phyloP scores from a whole-genome alignment of 1,140 invertebrate genomes.

The Listronotus bonariensis region DNA sequence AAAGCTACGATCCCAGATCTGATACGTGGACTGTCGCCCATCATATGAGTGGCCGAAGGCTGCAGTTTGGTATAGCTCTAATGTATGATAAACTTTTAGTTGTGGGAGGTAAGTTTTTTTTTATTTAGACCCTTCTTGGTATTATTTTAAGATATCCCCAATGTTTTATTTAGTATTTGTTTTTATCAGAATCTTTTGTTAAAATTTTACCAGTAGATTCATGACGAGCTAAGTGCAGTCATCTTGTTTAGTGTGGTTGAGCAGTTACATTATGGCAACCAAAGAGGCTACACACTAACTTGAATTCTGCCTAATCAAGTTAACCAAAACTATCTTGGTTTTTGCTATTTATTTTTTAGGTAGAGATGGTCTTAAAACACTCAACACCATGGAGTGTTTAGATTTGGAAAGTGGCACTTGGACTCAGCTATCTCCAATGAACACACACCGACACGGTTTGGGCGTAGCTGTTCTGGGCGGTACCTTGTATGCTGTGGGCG shows the following conservation, averaged over 20 bases:
- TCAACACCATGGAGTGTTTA: conserved; percentile 87
- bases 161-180: neutral
- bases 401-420: conserved; percentile 79
- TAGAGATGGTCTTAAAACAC: conserved; percentile 90
- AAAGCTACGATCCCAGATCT: conserved; percentile 84
- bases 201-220: too few species aligned
- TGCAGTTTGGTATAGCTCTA: conserved; percentile 90
- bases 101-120: conserved; percentile 28
- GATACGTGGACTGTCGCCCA: conserved; percentile 80
- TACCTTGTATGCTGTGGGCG: conserved; percentile 66
- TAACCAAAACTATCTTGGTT: too few species aligned
- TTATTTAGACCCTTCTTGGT: neutral
- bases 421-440: conserved; percentile 84
- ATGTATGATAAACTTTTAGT: conserved; percentile 71
- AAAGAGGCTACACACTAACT: too few species aligned
- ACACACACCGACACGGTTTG: conserved; percentile 87
- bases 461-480: conserved; percentile 86
- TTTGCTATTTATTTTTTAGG: conserved; percentile 77
- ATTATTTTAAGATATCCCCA: conserved; percentile 3
- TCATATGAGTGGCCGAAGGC: conserved; percentile 77
- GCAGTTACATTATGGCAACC: too few species aligned
- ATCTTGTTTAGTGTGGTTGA: too few species aligned
- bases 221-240: too few species aligned
- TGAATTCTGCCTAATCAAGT: too few species aligned
- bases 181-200: too few species aligned